These are phyloP conservation scores for Epizoanthus scotinus DNA, from an alignment of 92 coral and sea anemone species.

Conservation along the genomic window DNA sequence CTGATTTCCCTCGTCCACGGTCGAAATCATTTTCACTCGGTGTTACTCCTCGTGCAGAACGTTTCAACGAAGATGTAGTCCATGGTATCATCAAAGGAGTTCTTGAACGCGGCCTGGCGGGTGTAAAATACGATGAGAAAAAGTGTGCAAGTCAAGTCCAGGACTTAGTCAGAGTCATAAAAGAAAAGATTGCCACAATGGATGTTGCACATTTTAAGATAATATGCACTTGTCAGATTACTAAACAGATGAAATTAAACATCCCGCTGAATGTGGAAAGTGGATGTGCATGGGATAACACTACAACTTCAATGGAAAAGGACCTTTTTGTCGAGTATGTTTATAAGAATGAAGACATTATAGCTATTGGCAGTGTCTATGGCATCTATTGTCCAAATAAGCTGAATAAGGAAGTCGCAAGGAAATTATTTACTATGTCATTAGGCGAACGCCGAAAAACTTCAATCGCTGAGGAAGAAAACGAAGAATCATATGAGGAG, in stretches of 20 bases:
- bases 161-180: constrained; percentile 39
- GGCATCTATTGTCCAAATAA: constrained; percentile 49
- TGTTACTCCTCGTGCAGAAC: neutral
- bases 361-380: constrained; percentile 74
- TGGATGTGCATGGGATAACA: constrained; percentile 87
- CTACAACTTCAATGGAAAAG: constrained; percentile 52
- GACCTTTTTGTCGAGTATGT: constrained; percentile 85
- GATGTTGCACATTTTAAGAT: constrained; percentile 67
- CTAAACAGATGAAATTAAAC: constrained; percentile 55
- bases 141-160: constrained; percentile 34
- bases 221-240: constrained; percentile 60
- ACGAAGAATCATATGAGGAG: neutral
- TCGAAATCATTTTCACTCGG: constrained; percentile 30
- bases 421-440: neutral
- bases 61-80: constrained; percentile 46
- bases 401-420: neutral
- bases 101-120: constrained; percentile 42
- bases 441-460: neutral
- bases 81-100: constrained; percentile 55
- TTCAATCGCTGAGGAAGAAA: constrained; percentile 42
- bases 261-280: constrained; percentile 70
- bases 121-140: constrained; percentile 44
- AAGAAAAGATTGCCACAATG: constrained; percentile 46
- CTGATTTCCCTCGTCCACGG: constrained; percentile 64
- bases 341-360: constrained; percentile 65